phyloP scores from a whole-genome alignment of 2,888 invertebrate genomes.

The Phasia obesa region DNA sequence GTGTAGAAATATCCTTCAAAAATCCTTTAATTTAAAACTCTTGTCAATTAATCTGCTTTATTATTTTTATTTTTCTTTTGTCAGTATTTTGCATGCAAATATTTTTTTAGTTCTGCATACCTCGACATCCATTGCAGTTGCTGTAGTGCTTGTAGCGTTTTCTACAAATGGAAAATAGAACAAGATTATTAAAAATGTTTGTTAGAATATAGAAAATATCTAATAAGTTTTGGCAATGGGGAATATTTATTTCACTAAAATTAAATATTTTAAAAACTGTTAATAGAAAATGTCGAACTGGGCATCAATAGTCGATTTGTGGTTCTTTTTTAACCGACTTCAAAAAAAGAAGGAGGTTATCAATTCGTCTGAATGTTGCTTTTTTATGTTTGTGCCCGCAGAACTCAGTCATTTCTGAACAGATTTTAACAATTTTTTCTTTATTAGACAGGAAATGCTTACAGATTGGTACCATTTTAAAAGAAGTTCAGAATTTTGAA shows the following conservation, averaged over 20 bases:
- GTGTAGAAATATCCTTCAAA: conserved; percentile 39
- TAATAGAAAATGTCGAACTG: no score
- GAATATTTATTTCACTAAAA: not conserved
- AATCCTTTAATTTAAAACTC: conserved; percentile 71
- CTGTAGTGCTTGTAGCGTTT: conserved; percentile 59
- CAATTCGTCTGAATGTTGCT: no score
- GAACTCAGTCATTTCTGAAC: no score
- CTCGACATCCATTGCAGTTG: conserved; percentile 66
- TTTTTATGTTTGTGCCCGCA: no score
- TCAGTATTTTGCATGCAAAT: conserved; percentile 23
- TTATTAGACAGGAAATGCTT: no score
- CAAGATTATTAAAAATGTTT: conserved; percentile 16
- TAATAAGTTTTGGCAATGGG: not conserved
- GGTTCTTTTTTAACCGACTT: no score
- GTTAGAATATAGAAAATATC: conserved; percentile 44
- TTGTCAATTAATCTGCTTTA: conserved; percentile 70
- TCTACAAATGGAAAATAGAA: conserved; percentile 28
- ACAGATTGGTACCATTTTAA: no score
- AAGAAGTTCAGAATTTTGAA: no score
- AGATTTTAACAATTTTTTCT: no score
- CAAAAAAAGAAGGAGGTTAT: no score
- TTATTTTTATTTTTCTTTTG: conserved; percentile 59
- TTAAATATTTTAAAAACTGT: no score
- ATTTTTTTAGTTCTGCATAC: conserved; percentile 58
- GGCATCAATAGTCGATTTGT: no score